Evolutionary conservation across 2,113 vertebrate species (phyloP).

Genomic region (Ovis aries): ARS-UI_Ramb_v3.0 NC_056068.1:37120501-37121000

Average conservation of each 20-base stretch:
- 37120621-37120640: not conserved
- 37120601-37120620: no score
- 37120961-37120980: not conserved
- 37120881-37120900: not conserved
- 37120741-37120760: not conserved
- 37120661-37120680: not conserved
- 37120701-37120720: not conserved
- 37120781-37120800: not conserved
- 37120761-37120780: not conserved
- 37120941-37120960: not conserved
- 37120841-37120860: not conserved
- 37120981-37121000: not conserved
- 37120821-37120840: not conserved
- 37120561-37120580: not conserved
- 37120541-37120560: not conserved
- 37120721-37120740: not conserved
- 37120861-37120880: not conserved
- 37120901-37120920: not conserved
- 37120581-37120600: not conserved
- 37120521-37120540: not conserved
- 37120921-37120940: not conserved
- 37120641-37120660: not conserved
- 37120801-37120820: not conserved
- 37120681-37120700: not conserved
- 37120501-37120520: not conserved